Conservation (phyloP, 2,113 vertebrate genomes). For the Perognathus longimembris region DNA sequence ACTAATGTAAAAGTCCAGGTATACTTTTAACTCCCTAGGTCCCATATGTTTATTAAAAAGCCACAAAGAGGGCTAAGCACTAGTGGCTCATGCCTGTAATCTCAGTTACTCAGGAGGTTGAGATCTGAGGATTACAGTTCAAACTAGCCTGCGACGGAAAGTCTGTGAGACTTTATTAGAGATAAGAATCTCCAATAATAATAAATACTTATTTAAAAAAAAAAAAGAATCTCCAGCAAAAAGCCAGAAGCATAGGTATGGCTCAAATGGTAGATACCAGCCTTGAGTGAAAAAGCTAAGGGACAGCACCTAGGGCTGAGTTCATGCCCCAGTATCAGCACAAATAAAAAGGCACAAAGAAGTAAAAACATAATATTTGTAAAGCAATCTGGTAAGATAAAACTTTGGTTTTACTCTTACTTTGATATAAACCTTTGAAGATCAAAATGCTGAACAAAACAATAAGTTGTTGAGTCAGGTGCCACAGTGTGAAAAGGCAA, state of each 20-base stretch:
- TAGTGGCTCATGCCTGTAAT: too few species aligned
- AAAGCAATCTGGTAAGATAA: slow-evolving; percentile 10
- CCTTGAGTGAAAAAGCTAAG: too few species aligned
- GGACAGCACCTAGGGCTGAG: too few species aligned
- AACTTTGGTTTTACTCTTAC: neutral
- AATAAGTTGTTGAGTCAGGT: neutral
- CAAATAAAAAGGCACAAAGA: too few species aligned
- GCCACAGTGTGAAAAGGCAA: neutral
- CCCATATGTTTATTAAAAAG: neutral
- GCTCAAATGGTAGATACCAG: too few species aligned
- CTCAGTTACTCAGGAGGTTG: too few species aligned
- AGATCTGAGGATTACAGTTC: too few species aligned
- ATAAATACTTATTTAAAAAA: neutral
- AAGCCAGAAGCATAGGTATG: too few species aligned
- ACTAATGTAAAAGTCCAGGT: neutral
- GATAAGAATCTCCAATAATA: too few species aligned
- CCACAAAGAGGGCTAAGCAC: neutral
- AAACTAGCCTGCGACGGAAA: too few species aligned
- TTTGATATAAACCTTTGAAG: neutral
- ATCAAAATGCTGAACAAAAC: slow-evolving; percentile 17
- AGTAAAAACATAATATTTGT: neutral
- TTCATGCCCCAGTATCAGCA: too few species aligned
- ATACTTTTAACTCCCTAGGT: neutral
- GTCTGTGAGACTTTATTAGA: too few species aligned
- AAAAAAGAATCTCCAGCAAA: neutral